phyloP scores from a whole-genome alignment of 2,113 vertebrate species.

The Regulus satrapa region DNA sequence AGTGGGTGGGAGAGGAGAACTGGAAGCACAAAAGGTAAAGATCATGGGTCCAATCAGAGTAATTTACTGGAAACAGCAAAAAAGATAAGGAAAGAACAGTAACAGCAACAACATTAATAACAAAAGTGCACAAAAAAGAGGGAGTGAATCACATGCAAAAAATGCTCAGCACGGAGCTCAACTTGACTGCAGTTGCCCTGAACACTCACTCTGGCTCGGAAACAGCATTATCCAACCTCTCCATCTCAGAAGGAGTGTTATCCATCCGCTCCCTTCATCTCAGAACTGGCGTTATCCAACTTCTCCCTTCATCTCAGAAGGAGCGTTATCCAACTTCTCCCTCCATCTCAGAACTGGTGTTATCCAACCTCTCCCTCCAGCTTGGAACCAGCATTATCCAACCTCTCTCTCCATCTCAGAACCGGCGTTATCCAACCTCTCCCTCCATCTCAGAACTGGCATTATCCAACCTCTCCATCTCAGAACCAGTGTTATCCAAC shows the following conservation, averaged over 20 bases:
- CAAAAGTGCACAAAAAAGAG: neutral
- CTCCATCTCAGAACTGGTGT: neutral
- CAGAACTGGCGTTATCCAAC: rapidly evolving
- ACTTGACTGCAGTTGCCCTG: neutral
- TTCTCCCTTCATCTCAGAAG: rapidly evolving
- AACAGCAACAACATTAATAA: neutral
- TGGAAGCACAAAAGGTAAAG: neutral
- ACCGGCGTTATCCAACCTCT: rapidly evolving
- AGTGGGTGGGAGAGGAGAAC: rapidly evolving
- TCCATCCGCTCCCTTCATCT: rapidly evolving
- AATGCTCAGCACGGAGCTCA: neutral
- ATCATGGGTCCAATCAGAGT: neutral
- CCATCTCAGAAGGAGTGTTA: too few species aligned
- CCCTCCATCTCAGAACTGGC: rapidly evolving
- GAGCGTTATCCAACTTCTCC: rapidly evolving
- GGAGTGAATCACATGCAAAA: neutral
- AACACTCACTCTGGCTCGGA: rapidly evolving
- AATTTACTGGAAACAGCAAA: neutral
- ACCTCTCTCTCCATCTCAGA: rapidly evolving
- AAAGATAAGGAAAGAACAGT: neutral
- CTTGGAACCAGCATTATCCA: neutral
- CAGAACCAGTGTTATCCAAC: too few species aligned
- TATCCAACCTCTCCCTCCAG: rapidly evolving
- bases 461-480: too few species aligned
- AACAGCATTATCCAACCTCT: rapidly evolving